Evolutionary conservation across 2,113 vertebrate genomes (phyloP).

Genomic region (Tragelaphus scriptus): DNA sequence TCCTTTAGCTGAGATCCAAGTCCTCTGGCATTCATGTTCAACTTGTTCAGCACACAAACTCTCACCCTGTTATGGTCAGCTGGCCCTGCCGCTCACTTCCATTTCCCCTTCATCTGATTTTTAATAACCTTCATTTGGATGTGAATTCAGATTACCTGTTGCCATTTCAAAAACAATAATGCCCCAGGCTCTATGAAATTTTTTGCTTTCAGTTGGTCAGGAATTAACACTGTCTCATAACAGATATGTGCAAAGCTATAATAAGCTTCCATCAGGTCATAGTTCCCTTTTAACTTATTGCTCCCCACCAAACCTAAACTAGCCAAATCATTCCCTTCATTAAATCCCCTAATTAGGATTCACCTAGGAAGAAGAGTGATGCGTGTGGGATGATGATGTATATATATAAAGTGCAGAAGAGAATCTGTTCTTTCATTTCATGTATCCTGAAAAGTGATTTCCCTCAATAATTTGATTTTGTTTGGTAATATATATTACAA

Average conservation of each 20-base stretch:
- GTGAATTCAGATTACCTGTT: neutral
- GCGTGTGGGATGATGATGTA: neutral
- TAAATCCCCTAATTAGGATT: neutral
- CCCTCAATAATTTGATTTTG: neutral
- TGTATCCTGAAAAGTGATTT: neutral
- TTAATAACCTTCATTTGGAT: neutral
- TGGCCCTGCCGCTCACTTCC: neutral
- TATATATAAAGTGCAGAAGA: neutral
- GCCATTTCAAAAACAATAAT: neutral
- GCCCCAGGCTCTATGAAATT: neutral
- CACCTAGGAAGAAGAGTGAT: neutral
- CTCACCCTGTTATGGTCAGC: neutral
- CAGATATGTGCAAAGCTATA: neutral
- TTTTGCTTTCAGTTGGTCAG: neutral
- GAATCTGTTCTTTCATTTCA: neutral
- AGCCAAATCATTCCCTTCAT: neutral
- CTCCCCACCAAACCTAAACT: neutral
- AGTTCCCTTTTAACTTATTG: neutral
- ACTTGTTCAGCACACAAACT: accelerated
- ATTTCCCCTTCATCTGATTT: neutral
- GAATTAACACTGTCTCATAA: neutral
- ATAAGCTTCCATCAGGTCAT: neutral
- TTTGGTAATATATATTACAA: neutral
- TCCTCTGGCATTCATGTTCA: neutral
- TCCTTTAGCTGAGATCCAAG: neutral